Percentiles rank a stretch among this genome's conserved stretches.
These are phyloP conservation scores for Melanogrammus aeglefinus DNA, from an alignment of 2,797 vertebrate species.

Conservation along the genomic window DNA sequence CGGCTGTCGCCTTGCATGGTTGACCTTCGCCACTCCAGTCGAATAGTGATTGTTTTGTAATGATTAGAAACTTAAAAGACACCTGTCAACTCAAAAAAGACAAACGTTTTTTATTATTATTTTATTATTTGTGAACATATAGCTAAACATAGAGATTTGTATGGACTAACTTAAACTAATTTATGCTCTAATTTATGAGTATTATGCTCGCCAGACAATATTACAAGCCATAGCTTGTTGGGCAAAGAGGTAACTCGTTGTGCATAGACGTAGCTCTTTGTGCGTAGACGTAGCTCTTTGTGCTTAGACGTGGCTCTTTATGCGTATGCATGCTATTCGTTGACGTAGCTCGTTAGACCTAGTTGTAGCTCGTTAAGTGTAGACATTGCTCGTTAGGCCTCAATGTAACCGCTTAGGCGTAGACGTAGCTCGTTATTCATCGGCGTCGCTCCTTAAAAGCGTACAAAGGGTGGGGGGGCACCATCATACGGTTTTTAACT, in stretches of 20 bases:
- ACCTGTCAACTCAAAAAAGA: neutral
- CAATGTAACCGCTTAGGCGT: too few species aligned
- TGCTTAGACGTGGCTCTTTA: too few species aligned
- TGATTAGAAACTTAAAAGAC: neutral
- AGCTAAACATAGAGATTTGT: constrained; percentile 26
- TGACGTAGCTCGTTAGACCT: too few species aligned
- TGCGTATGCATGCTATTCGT: too few species aligned
- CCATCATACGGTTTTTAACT: constrained; percentile 40
- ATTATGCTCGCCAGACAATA: neutral
- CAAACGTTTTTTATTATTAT: neutral
- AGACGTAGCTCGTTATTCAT: constrained; percentile 15
- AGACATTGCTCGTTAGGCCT: neutral
- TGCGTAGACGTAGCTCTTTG: too few species aligned
- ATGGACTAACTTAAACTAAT: constrained; percentile 33
- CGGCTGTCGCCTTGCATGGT: too few species aligned
- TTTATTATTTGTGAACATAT: constrained; percentile 31
- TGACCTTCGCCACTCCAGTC: neutral
- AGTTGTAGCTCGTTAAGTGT: too few species aligned
- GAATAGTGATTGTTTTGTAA: neutral
- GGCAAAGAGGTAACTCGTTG: too few species aligned
- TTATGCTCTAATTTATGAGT: too few species aligned
- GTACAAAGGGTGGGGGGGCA: neutral
- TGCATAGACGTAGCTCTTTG: too few species aligned
- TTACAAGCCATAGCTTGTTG: too few species aligned
- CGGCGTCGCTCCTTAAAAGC: constrained; percentile 52